phyloP scores from a whole-genome alignment of 64 coral and sea anemone genomes.

The Pachyseris speciosa region DNA sequence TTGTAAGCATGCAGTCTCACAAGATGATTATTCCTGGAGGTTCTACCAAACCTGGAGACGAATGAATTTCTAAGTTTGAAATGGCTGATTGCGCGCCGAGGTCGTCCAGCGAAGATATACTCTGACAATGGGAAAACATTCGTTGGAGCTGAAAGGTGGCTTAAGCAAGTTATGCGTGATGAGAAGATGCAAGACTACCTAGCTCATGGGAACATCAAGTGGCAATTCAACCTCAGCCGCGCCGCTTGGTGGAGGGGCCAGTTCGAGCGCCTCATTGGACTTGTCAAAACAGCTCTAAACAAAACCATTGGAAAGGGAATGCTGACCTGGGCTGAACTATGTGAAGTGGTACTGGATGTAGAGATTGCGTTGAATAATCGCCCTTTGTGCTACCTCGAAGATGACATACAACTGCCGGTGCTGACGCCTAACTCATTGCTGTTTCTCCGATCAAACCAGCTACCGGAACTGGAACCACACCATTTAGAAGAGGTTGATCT shows the following conservation, averaged over 20 bases:
- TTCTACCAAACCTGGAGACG: conserved; percentile 18
- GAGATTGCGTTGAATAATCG: conserved; percentile 28
- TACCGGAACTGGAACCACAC: not conserved
- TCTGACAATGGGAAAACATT: conserved; percentile 60
- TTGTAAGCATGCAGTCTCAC: conserved; percentile 64
- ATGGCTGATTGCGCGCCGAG: too few species aligned
- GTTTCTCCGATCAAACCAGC: too few species aligned
- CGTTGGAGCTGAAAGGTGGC: conserved; percentile 30
- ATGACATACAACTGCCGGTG: too few species aligned
- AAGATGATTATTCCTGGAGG: not conserved
- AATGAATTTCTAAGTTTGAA: too few species aligned
- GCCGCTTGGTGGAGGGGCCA: conserved; percentile 68
- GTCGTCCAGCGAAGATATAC: conserved; percentile 26
- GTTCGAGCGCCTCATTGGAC: conserved; percentile 48
- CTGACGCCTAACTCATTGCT: too few species aligned
- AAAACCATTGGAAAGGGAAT: conserved; percentile 8
- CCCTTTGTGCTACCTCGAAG: conserved; percentile 15
- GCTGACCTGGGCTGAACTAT: conserved; percentile 2
- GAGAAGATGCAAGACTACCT: conserved; percentile 32
- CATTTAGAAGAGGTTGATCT: not conserved
- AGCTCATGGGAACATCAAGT: not conserved
- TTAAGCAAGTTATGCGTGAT: conserved; percentile 33
- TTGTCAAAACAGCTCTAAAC: conserved; percentile 33
- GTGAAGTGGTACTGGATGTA: conserved; percentile 25
- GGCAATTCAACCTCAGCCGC: conserved; percentile 57